phyloP scores from a whole-genome alignment of 1,140 invertebrate species.

The Drosophila orosa region DNA sequence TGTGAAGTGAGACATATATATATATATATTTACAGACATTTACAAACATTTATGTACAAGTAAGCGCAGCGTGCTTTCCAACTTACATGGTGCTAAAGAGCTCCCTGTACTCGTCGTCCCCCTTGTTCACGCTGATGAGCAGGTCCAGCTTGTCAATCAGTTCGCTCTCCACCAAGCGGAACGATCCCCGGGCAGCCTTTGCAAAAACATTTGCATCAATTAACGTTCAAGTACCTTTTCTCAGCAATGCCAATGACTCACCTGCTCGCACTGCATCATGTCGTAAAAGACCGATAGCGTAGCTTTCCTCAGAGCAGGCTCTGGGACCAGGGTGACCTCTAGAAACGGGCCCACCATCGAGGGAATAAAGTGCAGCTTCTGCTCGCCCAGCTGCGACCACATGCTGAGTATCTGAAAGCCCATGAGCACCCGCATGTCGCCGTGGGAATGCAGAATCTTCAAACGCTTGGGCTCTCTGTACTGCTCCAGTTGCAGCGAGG shows the following conservation, averaged over 20 bases:
- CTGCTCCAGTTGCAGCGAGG: conserved; percentile 93
- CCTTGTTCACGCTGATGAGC: conserved; percentile 95
- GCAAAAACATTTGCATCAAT: conserved; percentile 8
- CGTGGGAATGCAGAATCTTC: conserved; percentile 92
- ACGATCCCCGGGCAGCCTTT: conserved; percentile 85
- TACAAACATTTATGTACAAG: conserved; percentile 39
- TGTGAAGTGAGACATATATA: conserved; percentile 71
- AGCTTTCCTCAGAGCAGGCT: conserved; percentile 93
- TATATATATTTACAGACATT: conserved; percentile 55
- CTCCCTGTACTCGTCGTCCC: conserved; percentile 95
- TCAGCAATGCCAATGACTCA: conserved; percentile 52
- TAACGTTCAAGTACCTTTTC: background rate
- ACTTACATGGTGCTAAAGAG: conserved; percentile 98
- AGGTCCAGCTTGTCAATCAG: conserved; percentile 97
- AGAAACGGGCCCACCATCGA: conserved; percentile 97
- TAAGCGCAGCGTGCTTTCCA: conserved; percentile 1
- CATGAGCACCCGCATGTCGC: conserved; percentile 96
- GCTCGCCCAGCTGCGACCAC: conserved; percentile 94
- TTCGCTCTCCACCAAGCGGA: conserved; percentile 95
- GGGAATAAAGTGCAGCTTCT: conserved; percentile 94
- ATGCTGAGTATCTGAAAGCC: conserved; percentile 97
- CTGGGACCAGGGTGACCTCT: conserved; percentile 96
- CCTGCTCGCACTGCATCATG: conserved; percentile 97
- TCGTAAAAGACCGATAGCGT: conserved; percentile 98
- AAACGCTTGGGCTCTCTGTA: conserved; percentile 92